phyloP scores from a whole-genome alignment of 2,113 vertebrate species.

The Aix galericulata region DNA sequence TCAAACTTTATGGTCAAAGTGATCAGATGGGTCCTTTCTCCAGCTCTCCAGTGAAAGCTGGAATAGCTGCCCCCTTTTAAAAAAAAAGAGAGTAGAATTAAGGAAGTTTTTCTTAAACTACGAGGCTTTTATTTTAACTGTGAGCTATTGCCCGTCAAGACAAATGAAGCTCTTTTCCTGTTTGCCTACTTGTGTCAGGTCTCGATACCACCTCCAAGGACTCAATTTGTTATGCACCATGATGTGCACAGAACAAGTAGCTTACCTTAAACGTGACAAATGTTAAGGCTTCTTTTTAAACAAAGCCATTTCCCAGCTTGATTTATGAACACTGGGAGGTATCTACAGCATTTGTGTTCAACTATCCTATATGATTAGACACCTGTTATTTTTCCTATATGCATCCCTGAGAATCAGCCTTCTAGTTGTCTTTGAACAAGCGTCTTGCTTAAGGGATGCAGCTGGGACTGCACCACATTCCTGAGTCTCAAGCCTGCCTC shows the following conservation, averaged over 20 bases:
- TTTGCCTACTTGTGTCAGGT: not conserved
- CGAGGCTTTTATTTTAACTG: not conserved
- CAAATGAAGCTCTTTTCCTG: not conserved
- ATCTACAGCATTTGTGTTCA: not conserved
- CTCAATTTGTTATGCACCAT: not conserved
- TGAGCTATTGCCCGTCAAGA: not conserved
- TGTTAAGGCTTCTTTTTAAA: not conserved
- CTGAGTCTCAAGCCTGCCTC: not conserved
- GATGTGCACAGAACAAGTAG: not conserved
- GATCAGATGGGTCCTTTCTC: not conserved
- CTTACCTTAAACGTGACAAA: not conserved
- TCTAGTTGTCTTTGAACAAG: not conserved
- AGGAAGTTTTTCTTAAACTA: not conserved
- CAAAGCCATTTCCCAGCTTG: not conserved
- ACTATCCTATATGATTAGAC: not conserved
- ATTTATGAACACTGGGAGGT: not conserved
- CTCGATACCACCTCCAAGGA: not conserved
- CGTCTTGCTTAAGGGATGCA: not conserved
- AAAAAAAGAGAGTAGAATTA: not conserved
- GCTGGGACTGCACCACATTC: not conserved
- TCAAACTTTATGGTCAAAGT: not conserved
- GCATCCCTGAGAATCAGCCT: not conserved
- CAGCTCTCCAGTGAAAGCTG: not conserved
- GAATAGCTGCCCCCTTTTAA: not conserved
- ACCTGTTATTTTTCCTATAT: not conserved